Evolutionary conservation across 2,113 vertebrate species (phyloP), one percentile per base, ranked within the genome.

Genomic region (human): DNA sequence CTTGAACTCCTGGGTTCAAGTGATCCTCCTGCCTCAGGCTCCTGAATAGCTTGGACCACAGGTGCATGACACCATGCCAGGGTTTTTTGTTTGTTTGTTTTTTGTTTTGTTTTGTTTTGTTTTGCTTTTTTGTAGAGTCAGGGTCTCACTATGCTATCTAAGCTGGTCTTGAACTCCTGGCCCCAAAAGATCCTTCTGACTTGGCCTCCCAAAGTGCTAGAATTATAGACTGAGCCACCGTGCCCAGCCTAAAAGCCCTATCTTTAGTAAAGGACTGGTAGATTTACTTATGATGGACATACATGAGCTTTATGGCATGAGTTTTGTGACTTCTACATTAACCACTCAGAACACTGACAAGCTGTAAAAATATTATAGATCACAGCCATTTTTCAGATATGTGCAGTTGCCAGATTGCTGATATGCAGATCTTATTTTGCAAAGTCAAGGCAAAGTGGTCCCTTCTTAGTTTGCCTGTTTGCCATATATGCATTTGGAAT

Each of bases 341-440:
- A 17, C 55, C 45, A 61, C 45, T 40, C 32, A 83, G 81, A 93
- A 73, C 22, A 52, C 27, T 84, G 27, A 64, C 12, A 64, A 64
- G 27, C 27, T 14, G 45, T 30, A 76, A 90, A 73, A 68, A 5
- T 45, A 80, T 38, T 30, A 8, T 27, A 75, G 61, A 88, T 79
- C 32, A 79, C 22, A 84, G 91, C 57, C 38, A 70, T 81, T 84
- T 88, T 92, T 94, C 68, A 95, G 85, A 72, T 72, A 85, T 73
- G 55, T 66, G 30, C 12, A 8, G 40, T 92, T 73, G 40, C 25
- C 55, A 88, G 30, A 80, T 81, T 55, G 57, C 70, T 88, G 45
- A 76, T 27, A 23, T 16, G 6, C 45, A 68, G 43, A 32, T 43
- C 8, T 68, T 86, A 30, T 17, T 89, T 89, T 81, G 32, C 38